These are phyloP conservation scores for Orientallactaga bullata DNA, from an alignment of 2,113 vertebrate genomes.

Conservation along the genomic window DNA sequence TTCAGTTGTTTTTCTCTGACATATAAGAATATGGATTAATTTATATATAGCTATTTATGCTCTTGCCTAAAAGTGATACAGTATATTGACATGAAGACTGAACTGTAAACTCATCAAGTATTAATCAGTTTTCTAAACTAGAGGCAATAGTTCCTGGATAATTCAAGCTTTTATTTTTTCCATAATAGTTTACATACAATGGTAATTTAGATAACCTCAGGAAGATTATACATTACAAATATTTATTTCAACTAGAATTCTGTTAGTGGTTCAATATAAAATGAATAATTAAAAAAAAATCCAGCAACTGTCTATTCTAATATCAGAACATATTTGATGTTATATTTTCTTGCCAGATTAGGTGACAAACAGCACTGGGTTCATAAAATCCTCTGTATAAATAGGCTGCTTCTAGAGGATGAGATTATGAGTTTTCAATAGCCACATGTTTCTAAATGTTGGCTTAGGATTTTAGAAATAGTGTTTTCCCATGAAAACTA, in stretches of 20 bases:
- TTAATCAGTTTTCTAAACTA: constrained; percentile 47
- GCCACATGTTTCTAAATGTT: constrained; percentile 72
- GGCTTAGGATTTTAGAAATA: constrained; percentile 65
- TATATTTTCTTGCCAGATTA: constrained; percentile 55
- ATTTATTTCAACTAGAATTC: constrained; percentile 39
- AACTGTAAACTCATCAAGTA: constrained; percentile 58
- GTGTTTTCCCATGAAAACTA: constrained; percentile 31
- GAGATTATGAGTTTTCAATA: constrained; percentile 71
- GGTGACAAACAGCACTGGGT: constrained; percentile 71
- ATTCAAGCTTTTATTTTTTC: neutral
- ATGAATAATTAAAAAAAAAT: constrained; percentile 31
- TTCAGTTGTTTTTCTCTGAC: constrained; percentile 40
- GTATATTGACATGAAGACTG: constrained; percentile 36
- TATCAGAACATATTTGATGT: constrained; percentile 47
- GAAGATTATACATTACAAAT: neutral
- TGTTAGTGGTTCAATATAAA: constrained; percentile 5
- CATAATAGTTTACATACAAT: neutral
- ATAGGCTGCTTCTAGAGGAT: constrained; percentile 27
- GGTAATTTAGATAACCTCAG: constrained; percentile 12
- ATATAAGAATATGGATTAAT: constrained; percentile 63
- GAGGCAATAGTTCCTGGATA: constrained; percentile 4
- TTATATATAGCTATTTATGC: constrained; percentile 72
- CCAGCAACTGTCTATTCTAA: constrained; percentile 21
- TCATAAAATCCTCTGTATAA: constrained; percentile 56
- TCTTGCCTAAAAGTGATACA: constrained; percentile 48